Evolutionary conservation across 1,140 invertebrate species (phyloP).

Genomic region (Rhyacophila brunnea): DNA sequence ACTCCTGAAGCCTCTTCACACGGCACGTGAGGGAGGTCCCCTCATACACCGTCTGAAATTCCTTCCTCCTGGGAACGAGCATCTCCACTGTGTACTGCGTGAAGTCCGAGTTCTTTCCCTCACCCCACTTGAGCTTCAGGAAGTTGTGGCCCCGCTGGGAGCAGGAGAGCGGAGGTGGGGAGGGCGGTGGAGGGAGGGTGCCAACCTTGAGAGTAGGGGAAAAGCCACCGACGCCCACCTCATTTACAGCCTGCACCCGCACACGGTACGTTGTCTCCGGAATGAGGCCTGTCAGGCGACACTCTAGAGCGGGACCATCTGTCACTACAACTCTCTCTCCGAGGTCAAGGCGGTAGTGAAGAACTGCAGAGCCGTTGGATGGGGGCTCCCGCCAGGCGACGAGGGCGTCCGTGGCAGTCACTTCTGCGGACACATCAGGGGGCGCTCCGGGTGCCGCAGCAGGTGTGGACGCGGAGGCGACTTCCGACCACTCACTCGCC

Average conservation of each 20-base stretch:
- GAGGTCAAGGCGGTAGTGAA: slow-evolving; percentile 74
- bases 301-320: slow-evolving; percentile 53
- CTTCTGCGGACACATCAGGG: slow-evolving; percentile 57
- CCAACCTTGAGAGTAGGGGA: slow-evolving; percentile 67
- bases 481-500: slow-evolving; percentile 66
- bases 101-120: slow-evolving; percentile 64
- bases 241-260: slow-evolving; percentile 78
- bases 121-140: slow-evolving; percentile 83
- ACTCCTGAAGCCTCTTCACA: slow-evolving; percentile 77
- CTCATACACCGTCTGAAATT: slow-evolving; percentile 76
- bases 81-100: slow-evolving; percentile 79
- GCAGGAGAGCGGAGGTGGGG: slow-evolving; percentile 72
- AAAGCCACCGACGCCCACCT: slow-evolving; percentile 76
- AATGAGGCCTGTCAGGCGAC: slow-evolving; percentile 52
- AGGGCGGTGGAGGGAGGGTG: slow-evolving; percentile 74
- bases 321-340: slow-evolving; percentile 63
- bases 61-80: slow-evolving; percentile 62
- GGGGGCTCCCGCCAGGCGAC: slow-evolving; percentile 72
- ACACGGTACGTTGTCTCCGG: slow-evolving; percentile 67
- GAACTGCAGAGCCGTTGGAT: slow-evolving; percentile 69
- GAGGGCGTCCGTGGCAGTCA: slow-evolving; percentile 65
- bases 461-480: slow-evolving; percentile 63
- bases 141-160: slow-evolving; percentile 71
- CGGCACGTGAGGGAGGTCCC: slow-evolving; percentile 74
- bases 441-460: slow-evolving; percentile 73